A percentile compares a stretch with the other conserved stretches of the same genome.
Evolutionary conservation across 1,140 invertebrate genomes (phyloP).

Genomic region (Drosophila oshimai): DNA sequence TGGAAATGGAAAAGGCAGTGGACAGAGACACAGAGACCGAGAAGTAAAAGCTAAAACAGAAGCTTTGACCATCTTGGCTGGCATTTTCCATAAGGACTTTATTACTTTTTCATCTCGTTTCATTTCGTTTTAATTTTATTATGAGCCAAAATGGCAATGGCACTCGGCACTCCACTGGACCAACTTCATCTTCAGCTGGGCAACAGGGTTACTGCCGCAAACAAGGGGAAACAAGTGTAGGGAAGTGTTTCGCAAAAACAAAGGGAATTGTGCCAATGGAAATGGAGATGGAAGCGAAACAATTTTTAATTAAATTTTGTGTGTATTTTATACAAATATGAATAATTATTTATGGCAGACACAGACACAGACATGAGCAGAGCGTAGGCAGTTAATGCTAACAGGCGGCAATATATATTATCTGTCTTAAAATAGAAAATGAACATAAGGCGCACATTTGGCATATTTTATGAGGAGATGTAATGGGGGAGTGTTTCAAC

Average conservation of each 20-base stretch:
- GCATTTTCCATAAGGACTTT: constrained; percentile 79
- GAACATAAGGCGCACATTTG: constrained; percentile 75
- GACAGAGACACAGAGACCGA: neutral
- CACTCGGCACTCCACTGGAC: constrained; percentile 60
- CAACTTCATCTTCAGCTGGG: constrained; percentile 12
- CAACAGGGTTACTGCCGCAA: too few relatives aligned
- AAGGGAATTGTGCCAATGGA: constrained; percentile 41
- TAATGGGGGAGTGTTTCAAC: constrained; percentile 2
- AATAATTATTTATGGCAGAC: constrained; percentile 78
- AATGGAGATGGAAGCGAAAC: constrained; percentile 41
- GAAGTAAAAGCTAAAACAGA: constrained; percentile 18
- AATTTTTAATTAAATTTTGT: constrained; percentile 82
- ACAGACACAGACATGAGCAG: constrained; percentile 24
- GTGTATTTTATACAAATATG: constrained; percentile 80
- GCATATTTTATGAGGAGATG: constrained; percentile 60
- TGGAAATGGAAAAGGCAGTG: neutral
- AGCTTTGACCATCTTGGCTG: constrained; percentile 53
- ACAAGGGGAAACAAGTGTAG: constrained; percentile 26
- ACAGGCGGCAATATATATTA: constrained; percentile 59
- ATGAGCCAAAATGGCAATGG: constrained; percentile 73
- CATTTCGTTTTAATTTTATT: constrained; percentile 81
- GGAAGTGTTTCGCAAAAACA: constrained; percentile 39
- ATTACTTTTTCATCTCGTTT: constrained; percentile 82
- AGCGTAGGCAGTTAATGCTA: constrained; percentile 67
- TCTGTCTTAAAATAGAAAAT: constrained; percentile 73